Evolutionary conservation across 2,797 vertebrate genomes (phyloP), one percentile per base, ranked within the genome.

Genomic region (Brotula barbata): DNA sequence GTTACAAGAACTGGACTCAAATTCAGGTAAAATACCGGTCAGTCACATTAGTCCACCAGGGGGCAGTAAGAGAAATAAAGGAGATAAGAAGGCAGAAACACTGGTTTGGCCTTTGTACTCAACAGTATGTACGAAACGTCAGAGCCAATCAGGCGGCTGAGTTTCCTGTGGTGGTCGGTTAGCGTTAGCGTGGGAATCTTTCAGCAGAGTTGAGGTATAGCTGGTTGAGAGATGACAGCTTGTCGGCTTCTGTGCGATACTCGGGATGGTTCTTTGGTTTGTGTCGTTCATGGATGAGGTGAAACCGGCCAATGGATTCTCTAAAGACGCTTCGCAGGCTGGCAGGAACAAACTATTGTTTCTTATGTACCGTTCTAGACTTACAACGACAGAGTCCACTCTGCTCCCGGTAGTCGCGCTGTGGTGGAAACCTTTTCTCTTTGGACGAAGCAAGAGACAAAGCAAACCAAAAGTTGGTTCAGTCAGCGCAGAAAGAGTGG

Each of bases 161-260:
- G 91, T 60, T 89, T 88, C 88, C 90, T 84, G 55, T 88, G 88
- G 85, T 84, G 79, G 62, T 79, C 42, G 82, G 50, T 92, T 94
- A 94, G 93, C 94, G 92, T 94, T 92, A 89, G 43, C 57, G 92
- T 91, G 90, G 85, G 90, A 89, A 89, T 88, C 89, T 87, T 28
- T 28, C 25, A 4, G 25, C 25, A 28, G 92, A 93, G 92, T 92
- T 95, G 94, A 95, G 94, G 94, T 95, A 95, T 95, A 93, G 93
- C 94, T 94, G 91, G 94, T 95, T 94, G 91, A 94, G 91, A 93
- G 93, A 94, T 33, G 4, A 33, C 31, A 11, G 31, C 9, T 33
- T 9, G 31, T 33, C 31, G 9, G 31, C 2, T 33, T 33, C 31
- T 12, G 20, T 53, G 49, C 25, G 8, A 20, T 39, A 37, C 33